Base-by-base conservation (phyloP, 1,140 invertebrate species). In the Pogonus chalceus region DNA sequence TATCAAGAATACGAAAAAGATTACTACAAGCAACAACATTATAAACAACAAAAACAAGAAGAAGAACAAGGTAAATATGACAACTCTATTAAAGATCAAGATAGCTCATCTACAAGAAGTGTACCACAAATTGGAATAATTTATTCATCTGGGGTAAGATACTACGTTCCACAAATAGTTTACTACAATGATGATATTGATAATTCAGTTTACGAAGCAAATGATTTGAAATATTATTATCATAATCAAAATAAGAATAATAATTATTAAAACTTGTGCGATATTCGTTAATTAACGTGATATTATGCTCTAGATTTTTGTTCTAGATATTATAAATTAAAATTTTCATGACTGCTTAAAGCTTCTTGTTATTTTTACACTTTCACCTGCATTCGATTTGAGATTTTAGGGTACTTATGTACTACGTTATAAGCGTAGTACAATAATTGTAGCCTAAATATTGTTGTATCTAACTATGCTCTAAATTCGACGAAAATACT, bases 61-160 rank as follows among this genome's bases (percentile, higher is more conserved):
- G n/a, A n/a, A n/a, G n/a, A n/a, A n/a, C 35, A 2, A 46, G 54
- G 51, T 26, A 37, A 22, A 20, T 23, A 24, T 23, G 50, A 52
- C 49, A 55, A 43, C 46, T 12, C 47, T 16, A 20, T 21, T 4
- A 47, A 46, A 23, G 46, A 55, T 55, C 49, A 51, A 43, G 43
- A 9, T 35, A 35, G 22, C 9, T 49, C 23, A 37, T 31, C 24
- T 23, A 22, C 54, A 3, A 52, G 39, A 20, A 21, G 18, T 23
- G 66, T 69, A 20, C 68, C 68, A 3, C 56, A 65, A 58, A 67
- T 70, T 55, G 68, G 68, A 12, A 48, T 70, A 12, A 53, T 67
- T 16, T 67, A 65, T 58, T 68, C 67, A 9, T 53, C 66, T 12
- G 68, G 68, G 9, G 58, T 69, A 12, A 57, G 65, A 50, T 70